Base-by-base conservation (phyloP, 2,888 invertebrate genomes). In the Odontocolon sp. region DNA sequence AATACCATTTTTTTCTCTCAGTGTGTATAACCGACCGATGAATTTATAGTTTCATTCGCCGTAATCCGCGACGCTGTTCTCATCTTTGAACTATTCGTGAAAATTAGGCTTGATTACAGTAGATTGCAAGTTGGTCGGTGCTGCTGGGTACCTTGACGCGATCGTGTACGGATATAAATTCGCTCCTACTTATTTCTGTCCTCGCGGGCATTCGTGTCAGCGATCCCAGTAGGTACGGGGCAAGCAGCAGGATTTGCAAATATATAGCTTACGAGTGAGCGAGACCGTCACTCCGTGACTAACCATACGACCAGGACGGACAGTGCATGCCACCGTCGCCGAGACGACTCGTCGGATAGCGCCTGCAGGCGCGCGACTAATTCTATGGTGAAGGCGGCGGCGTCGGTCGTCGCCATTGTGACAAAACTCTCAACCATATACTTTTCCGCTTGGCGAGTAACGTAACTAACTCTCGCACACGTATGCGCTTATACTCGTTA, bases 241-340 rank as follows among this genome's bases (percentile, higher is more conserved):
- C 52, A 9, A n/a, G 16, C 3, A 31, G 52, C 18, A 57, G 31
- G 45, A 50, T 66, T 73, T 40, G 45, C 18, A 63, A 40, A 57
- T 63, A 45, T 72, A 31, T 45, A 45, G 47, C 16, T 47, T 38
- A 14, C 8, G 0, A 33, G 26, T 14, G 69, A 77, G 82, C 80
- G 81, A 78, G 82, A 81, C 82, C 80, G 81, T 82, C 78, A 81
- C 80, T 80, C 82, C 79, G 82, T 81, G 83, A 84, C 83, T 82
- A 84, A 81, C 81, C 79, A 40, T 28, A 81, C 69, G 81, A 80
- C 81, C 77, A 56, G 56, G 77, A 28, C 40, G 33, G 31, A 21
- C 18, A 18, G 45, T 59, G 69, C 59, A 50, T 69, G 69, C 69
- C 50, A 61, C 33, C 50, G 69, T 54, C 63, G 76, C 38, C 31